A percentile compares a stretch with the other conserved stretches of the same genome.
Conservation (phyloP, 2,888 invertebrate genomes). For the Stegophylla sp. region DNA sequence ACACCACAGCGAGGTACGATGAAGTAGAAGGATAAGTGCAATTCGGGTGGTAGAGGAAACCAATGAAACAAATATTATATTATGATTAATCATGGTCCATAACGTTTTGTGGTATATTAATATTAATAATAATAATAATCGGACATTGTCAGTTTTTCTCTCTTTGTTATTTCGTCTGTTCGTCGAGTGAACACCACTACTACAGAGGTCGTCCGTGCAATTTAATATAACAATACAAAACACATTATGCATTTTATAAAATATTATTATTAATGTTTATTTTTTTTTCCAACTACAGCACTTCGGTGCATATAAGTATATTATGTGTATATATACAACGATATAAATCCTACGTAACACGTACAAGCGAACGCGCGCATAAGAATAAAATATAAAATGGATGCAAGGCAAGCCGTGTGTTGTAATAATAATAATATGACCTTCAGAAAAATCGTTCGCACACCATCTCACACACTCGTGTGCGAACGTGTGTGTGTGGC, state of each 20-base stretch:
- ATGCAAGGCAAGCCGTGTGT: constrained; percentile 6
- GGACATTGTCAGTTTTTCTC: neutral
- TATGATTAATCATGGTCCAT: constrained; percentile 26
- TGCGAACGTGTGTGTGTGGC: neutral
- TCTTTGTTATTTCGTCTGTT: neutral
- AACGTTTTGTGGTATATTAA: constrained; percentile 1
- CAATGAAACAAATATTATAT: neutral
- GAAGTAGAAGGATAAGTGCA: neutral
- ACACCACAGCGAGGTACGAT: neutral
- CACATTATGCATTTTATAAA: constrained; percentile 43
- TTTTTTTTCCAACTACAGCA: constrained; percentile 12
- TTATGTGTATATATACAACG: neutral
- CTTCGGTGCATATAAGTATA: neutral
- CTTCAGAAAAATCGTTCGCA: constrained; percentile 14
- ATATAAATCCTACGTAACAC: neutral
- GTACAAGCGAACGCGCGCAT: neutral
- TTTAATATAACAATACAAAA: neutral
- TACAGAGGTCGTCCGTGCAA: constrained; percentile 38
- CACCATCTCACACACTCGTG: neutral
- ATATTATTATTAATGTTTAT: neutral
- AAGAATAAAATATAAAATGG: constrained; percentile 27
- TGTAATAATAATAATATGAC: constrained; percentile 27
- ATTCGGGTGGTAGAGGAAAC: neutral
- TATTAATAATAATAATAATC: constrained; percentile 1
- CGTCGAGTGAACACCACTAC: neutral